Conservation (phyloP, 2,113 vertebrate genomes). For the Spilogale gracilis region DNA sequence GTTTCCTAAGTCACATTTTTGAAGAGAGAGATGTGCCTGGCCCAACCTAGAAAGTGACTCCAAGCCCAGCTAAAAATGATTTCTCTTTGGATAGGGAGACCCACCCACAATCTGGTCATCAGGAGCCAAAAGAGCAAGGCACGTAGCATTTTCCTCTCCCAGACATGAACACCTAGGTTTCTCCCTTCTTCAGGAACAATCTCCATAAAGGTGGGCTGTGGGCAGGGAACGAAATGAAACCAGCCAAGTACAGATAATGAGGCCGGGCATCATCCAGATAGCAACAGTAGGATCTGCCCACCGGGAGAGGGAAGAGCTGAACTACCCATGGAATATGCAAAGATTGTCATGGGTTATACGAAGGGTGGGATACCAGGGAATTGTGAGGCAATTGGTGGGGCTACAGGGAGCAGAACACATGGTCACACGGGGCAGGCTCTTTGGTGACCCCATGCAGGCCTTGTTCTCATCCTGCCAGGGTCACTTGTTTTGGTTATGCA, state of each 20-base stretch:
- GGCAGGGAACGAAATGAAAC: neutral
- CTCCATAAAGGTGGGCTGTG: neutral
- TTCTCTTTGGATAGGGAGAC: neutral
- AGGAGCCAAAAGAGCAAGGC: neutral
- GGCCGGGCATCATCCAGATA: neutral
- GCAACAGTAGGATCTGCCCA: neutral
- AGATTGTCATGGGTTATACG: neutral
- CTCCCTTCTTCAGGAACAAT: neutral
- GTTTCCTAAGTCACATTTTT: constrained; percentile 1
- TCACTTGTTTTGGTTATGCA: neutral
- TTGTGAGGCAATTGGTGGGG: neutral
- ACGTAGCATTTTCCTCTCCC: neutral
- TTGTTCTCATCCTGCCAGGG: neutral
- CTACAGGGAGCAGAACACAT: neutral
- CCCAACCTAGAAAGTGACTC: neutral
- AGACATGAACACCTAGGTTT: neutral
- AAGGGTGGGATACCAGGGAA: neutral
- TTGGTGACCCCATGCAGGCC: neutral
- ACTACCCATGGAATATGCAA: fast-evolving
- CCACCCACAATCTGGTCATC: neutral
- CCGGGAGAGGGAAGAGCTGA: neutral
- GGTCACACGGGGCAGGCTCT: neutral
- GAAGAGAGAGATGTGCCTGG: neutral
- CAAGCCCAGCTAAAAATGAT: neutral
- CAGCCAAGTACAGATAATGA: neutral